phyloP scores from a whole-genome alignment of 2,888 invertebrate genomes.

The Sesamia inferens region DNA sequence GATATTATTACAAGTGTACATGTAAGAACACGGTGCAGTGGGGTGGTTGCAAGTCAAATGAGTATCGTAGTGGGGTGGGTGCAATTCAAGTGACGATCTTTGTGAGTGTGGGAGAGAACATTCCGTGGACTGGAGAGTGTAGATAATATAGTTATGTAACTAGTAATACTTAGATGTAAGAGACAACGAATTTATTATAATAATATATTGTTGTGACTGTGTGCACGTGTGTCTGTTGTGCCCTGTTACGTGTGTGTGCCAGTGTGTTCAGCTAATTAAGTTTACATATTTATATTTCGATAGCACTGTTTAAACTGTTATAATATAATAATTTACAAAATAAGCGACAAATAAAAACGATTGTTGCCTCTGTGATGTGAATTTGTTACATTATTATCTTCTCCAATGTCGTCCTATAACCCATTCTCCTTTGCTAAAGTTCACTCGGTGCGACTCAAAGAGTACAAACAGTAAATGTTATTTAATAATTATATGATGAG shows the following conservation, averaged over 20 bases:
- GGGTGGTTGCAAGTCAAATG: too few species aligned
- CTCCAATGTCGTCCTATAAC: background rate
- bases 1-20: background rate
- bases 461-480: background rate
- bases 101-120: constrained; percentile 14
- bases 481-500: background rate
- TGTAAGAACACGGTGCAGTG: too few species aligned
- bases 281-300: constrained; percentile 72
- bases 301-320: constrained; percentile 67
- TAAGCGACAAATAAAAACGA: constrained; percentile 66
- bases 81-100: constrained; percentile 17
- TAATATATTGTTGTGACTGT: constrained; percentile 70
- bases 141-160: constrained; percentile 45
- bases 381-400: constrained; percentile 37
- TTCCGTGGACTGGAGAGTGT: constrained; percentile 12
- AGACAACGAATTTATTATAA: constrained; percentile 79
- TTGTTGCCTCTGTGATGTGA: constrained; percentile 59
- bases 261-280: constrained; percentile 61
- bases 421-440: background rate
- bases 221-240: constrained; percentile 43
- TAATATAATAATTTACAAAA: constrained; percentile 63
- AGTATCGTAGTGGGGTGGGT: too few species aligned
- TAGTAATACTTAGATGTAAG: constrained; percentile 51
- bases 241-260: constrained; percentile 42
- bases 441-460: background rate